These are phyloP conservation scores for Drosophila mettleri DNA, from an alignment of 2,888 invertebrate species.

Conservation along the genomic window DNA sequence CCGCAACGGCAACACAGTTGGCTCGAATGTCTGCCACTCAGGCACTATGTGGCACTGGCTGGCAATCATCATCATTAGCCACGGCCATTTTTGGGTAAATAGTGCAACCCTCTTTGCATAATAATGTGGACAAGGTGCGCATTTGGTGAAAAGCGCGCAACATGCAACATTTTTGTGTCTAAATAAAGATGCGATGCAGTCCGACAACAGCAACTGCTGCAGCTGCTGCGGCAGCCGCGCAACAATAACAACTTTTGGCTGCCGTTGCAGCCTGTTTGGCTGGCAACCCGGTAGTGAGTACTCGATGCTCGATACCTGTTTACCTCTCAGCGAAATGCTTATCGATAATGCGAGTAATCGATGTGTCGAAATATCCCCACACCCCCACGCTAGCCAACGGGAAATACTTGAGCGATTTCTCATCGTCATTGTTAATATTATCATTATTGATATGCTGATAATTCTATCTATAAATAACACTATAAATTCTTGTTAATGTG, in stretches of 20 bases:
- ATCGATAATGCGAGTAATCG: conserved; percentile 24
- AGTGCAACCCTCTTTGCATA: conserved; percentile 85
- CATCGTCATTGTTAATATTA: too few relatives aligned
- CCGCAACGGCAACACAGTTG: conserved; percentile 40
- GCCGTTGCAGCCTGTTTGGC: conserved; percentile 41
- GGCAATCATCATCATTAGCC: conserved; percentile 83
- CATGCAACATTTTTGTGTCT: conserved; percentile 79
- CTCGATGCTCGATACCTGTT: conserved; percentile 10
- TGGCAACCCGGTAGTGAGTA: conserved; percentile 69
- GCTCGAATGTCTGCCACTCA: conserved; percentile 47
- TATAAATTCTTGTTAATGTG: neutral
- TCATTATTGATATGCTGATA: neutral
- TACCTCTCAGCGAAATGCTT: conserved; percentile 3
- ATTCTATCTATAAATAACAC: conserved; percentile 13
- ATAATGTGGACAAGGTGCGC: conserved; percentile 82
- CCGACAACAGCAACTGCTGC: conserved; percentile 39
- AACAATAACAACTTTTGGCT: conserved; percentile 48
- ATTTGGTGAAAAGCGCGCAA: conserved; percentile 79
- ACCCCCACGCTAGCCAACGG: neutral
- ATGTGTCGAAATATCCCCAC: neutral
- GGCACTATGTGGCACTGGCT: conserved; percentile 31
- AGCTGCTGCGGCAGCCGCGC: conserved; percentile 19
- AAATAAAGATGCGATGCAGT: conserved; percentile 77
- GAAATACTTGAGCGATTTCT: too few relatives aligned
- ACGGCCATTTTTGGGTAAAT: conserved; percentile 84